These are phyloP conservation scores for Latrodectus geometricus DNA, from an alignment of 1,140 invertebrate genomes.

Conservation along the genomic window DNA sequence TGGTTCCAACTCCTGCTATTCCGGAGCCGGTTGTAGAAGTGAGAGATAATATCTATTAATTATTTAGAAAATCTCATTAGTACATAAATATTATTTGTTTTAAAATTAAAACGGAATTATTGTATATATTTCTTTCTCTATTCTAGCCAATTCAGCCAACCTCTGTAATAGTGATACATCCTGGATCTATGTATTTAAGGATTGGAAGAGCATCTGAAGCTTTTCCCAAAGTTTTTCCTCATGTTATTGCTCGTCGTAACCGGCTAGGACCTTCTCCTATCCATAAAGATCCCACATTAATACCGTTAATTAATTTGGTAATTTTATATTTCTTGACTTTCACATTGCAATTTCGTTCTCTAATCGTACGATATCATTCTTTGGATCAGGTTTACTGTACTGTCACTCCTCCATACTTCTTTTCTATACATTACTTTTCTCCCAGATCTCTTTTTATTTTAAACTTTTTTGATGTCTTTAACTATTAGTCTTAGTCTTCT, in stretches of 20 bases:
- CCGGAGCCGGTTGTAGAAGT: slow-evolving; percentile 30
- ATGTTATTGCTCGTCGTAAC: slow-evolving; percentile 82
- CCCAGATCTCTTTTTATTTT: no score
- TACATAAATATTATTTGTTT: not conserved
- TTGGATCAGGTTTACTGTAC: no score
- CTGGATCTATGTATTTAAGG: slow-evolving; percentile 88
- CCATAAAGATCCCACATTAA: slow-evolving; percentile 74
- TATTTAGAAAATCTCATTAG: not conserved
- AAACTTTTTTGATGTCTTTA: no score
- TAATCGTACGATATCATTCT: no score
- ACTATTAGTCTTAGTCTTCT: no score
- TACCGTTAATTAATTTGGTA: slow-evolving; percentile 65
- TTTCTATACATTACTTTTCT: no score
- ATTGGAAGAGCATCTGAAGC: slow-evolving; percentile 91
- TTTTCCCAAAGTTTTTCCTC: slow-evolving; percentile 84
- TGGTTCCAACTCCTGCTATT: not conserved
- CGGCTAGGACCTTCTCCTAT: slow-evolving; percentile 65
- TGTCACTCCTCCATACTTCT: no score
- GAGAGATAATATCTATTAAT: not conserved
- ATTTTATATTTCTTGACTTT: not conserved
- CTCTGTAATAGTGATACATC: slow-evolving; percentile 88
- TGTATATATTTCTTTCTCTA: not conserved
- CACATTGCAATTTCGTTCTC: not conserved
- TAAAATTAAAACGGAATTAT: not conserved
- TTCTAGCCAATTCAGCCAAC: slow-evolving; percentile 59